Conservation (phyloP, 2,888 invertebrate species). For the Pherbina coryleti region DNA sequence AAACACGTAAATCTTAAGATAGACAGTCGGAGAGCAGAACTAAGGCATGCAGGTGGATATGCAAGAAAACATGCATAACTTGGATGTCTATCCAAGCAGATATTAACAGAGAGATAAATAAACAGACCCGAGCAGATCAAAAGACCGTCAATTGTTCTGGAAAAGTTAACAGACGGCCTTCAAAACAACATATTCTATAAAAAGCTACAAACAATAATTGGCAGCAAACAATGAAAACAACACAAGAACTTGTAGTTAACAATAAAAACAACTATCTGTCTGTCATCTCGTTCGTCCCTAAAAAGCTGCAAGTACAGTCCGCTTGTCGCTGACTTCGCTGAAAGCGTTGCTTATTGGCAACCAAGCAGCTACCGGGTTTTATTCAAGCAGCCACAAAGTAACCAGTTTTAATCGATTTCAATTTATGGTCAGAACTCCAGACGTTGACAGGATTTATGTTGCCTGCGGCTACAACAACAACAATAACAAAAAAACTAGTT, state of each 20-base stretch:
- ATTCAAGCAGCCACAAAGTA: not conserved
- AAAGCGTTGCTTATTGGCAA: not conserved
- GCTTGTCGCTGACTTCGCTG: not conserved
- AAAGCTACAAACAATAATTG: not conserved
- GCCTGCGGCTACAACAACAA: conserved; percentile 13
- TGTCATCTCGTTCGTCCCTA: not conserved
- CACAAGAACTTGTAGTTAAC: not conserved
- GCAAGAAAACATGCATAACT: no score
- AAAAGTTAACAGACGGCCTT: not conserved
- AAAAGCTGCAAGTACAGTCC: not conserved
- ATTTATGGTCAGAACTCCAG: not conserved
- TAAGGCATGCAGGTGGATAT: no score
- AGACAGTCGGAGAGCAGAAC: no score
- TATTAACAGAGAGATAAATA: no score
- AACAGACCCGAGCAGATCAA: not conserved
- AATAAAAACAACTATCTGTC: not conserved
- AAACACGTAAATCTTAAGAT: no score
- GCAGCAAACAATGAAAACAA: not conserved
- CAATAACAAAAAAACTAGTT: no score
- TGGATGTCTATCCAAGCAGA: no score
- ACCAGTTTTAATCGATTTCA: conserved; percentile 22
- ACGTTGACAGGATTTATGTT: conserved; percentile 31
- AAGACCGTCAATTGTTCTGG: not conserved
- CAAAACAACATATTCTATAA: not conserved
- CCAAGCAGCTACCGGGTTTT: conserved; percentile 14